phyloP scores from a whole-genome alignment of 2,888 invertebrate species.

The Agrotis exclamationis region DNA sequence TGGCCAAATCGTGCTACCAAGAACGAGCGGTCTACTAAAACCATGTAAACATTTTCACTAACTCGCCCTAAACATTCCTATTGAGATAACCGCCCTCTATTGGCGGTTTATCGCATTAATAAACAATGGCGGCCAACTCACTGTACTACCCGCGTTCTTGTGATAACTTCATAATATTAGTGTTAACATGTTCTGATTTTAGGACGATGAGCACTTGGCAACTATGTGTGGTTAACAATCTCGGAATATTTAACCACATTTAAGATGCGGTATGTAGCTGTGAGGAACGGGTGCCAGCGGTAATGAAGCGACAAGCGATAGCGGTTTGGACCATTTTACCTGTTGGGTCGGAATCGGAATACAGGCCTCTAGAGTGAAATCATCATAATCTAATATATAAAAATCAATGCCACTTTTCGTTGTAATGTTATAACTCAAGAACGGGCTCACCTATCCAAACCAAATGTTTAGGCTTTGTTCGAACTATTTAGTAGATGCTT shows the following conservation, averaged over 20 bases:
- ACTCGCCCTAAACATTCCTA: constrained; percentile 11
- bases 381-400: too few species aligned
- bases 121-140: constrained; percentile 9
- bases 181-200: constrained; percentile 5
- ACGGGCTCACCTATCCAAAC: too few species aligned
- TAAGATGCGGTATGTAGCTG: neutral
- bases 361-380: neutral
- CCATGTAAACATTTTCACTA: neutral
- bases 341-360: neutral
- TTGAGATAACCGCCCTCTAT: constrained; percentile 20
- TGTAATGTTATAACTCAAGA: too few species aligned
- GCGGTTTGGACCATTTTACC: neutral
- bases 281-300: neutral
- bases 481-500: too few species aligned
- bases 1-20: neutral
- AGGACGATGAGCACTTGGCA: neutral
- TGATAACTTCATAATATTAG: constrained; percentile 1
- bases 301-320: neutral
- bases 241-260: neutral
- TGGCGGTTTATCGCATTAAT: neutral
- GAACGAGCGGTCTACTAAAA: neutral
- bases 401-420: too few species aligned
- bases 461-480: too few species aligned
- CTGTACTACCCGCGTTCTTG: constrained; percentile 15
- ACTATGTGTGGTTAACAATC: constrained; percentile 8